Evolutionary conservation across 2,888 invertebrate genomes (phyloP).

Genomic region (Aporophyla nigra): DNA sequence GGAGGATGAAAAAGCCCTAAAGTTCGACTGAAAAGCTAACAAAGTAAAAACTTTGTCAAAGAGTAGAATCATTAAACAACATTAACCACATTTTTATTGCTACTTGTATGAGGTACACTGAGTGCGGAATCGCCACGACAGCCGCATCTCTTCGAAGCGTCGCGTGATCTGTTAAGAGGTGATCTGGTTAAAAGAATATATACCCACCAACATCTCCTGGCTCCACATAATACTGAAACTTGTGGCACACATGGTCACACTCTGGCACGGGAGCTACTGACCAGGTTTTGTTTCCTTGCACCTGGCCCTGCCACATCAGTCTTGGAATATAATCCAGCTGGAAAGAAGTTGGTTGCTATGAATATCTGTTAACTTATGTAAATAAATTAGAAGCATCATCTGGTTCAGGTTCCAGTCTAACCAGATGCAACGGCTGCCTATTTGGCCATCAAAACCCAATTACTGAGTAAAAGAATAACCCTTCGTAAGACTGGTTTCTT

Average conservation of each 20-base stretch:
- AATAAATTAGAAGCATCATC: neutral
- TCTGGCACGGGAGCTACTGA: slow-evolving; percentile 96
- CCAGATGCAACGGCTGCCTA: too few relatives aligned
- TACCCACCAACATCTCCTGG: slow-evolving; percentile 95
- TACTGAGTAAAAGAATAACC: too few relatives aligned
- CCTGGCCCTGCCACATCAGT: slow-evolving; percentile 98
- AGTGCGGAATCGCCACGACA: too few relatives aligned
- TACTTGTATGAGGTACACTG: neutral
- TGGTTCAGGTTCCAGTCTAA: too few relatives aligned
- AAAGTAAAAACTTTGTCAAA: too few relatives aligned
- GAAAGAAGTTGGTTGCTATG: slow-evolving; percentile 65
- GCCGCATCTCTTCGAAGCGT: neutral
- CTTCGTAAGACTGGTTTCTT: too few relatives aligned
- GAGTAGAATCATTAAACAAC: neutral
- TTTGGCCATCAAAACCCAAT: too few relatives aligned
- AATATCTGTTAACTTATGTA: neutral
- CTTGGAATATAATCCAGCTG: slow-evolving; percentile 97
- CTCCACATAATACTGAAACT: slow-evolving; percentile 94
- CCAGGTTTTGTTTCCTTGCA: slow-evolving; percentile 97
- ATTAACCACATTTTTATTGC: neutral
- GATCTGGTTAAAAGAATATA: neutral
- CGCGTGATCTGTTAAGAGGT: neutral
- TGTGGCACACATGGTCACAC: slow-evolving; percentile 94
- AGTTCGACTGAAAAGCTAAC: too few relatives aligned
- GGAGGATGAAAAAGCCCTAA: too few relatives aligned